phyloP scores from a whole-genome alignment of 2,797 vertebrate species.

The Trematocara caparti region DNA sequence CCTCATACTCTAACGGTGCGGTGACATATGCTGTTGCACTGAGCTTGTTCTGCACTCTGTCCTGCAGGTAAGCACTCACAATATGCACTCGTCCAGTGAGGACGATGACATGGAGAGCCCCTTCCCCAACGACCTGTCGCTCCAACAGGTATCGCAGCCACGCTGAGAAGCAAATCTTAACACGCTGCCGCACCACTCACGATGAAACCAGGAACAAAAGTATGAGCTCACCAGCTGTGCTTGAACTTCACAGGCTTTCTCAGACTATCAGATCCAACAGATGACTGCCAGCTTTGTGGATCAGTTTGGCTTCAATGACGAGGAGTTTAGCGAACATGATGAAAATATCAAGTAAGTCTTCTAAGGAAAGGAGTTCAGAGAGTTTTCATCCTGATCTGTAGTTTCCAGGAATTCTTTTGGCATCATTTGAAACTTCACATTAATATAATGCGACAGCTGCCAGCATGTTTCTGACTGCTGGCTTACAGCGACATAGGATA shows the following conservation, averaged over 20 bases:
- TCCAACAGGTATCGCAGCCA: slow-evolving; percentile 85
- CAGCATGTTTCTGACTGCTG: not conserved
- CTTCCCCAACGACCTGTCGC: slow-evolving; percentile 91
- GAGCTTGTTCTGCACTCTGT: not conserved
- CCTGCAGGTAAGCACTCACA: slow-evolving; percentile 91
- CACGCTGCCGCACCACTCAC: not conserved
- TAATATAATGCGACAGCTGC: not conserved
- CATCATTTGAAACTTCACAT: not conserved
- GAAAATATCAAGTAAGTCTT: slow-evolving; percentile 89
- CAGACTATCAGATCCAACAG: slow-evolving; percentile 98
- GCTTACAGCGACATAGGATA: not conserved
- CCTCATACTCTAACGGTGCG: not conserved
- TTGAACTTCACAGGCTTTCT: slow-evolving; percentile 85
- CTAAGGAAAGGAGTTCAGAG: not conserved
- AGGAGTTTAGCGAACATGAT: slow-evolving; percentile 96
- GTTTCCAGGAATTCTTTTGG: not conserved
- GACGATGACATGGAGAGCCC: slow-evolving; percentile 93
- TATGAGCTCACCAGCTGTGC: not conserved
- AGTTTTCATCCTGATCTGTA: not conserved
- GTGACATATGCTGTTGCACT: not conserved
- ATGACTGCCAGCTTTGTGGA: slow-evolving; percentile 97
- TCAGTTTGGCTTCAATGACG: slow-evolving; percentile 97
- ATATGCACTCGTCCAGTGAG: slow-evolving; percentile 95
- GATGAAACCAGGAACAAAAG: not conserved
- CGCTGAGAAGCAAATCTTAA: not conserved